Percentiles rank a stretch among this genome's conserved stretches.
These are phyloP conservation scores for Camelus dromedarius DNA, from an alignment of 2,113 vertebrate species.

Conservation along the genomic window DNA sequence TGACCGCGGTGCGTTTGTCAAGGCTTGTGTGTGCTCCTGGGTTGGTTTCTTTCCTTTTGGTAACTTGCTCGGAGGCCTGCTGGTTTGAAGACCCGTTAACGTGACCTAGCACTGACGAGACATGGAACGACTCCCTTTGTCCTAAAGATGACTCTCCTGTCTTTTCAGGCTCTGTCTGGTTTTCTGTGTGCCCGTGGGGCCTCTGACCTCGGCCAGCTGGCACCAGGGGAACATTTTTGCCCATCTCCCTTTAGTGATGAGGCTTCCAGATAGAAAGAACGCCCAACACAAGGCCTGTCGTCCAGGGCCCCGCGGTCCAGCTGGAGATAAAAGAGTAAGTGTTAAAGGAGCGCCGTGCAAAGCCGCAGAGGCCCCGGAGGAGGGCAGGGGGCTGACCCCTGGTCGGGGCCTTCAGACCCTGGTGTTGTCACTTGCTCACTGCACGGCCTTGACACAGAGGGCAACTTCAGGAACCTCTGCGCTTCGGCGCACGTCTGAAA, in stretches of 20 bases:
- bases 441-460: neutral
- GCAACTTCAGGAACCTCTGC: neutral
- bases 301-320: neutral
- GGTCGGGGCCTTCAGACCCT: neutral
- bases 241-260: neutral
- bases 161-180: neutral
- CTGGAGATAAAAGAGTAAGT: neutral
- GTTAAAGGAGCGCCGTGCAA: neutral
- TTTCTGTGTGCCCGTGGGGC: neutral
- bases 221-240: neutral
- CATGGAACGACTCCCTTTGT: neutral
- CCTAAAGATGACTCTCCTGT: neutral
- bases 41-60: neutral
- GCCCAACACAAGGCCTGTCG: neutral
- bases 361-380: fast-evolving
- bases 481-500: neutral
- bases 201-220: neutral
- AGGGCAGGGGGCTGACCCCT: too few species aligned
- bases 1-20: neutral
- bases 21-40: neutral
- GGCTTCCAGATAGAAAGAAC: neutral
- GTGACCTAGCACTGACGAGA: neutral
- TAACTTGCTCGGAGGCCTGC: neutral
- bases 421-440: neutral
- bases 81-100: neutral